Evolutionary conservation across 2,888 invertebrate species (phyloP).

Genomic region (Bembecia ichneumoniformis): DNA sequence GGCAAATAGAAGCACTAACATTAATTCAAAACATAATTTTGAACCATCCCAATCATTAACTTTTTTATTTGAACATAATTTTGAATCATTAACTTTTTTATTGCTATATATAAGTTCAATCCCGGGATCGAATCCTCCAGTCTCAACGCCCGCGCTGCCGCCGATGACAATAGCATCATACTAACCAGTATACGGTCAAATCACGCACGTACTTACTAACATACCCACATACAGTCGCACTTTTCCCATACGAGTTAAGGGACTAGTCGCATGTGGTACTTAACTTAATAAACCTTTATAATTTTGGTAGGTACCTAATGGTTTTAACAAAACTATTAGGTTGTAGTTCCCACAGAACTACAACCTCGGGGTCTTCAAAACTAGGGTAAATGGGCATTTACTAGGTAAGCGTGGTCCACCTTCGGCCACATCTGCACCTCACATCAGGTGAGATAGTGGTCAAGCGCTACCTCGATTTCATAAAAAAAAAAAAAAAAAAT

Average conservation of each 20-base stretch:
- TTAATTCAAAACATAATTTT: not conserved
- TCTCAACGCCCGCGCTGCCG: not conserved
- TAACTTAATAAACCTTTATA: not conserved
- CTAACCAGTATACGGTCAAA: not conserved
- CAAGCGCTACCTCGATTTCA: too few species aligned
- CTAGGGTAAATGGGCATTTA: too few species aligned
- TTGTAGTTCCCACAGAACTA: too few species aligned
- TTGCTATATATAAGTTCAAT: not conserved
- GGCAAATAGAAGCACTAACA: not conserved
- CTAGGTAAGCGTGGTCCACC: too few species aligned
- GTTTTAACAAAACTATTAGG: not conserved
- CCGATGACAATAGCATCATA: not conserved
- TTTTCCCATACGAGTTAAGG: not conserved
- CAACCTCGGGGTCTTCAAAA: too few species aligned
- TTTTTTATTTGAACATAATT: not conserved
- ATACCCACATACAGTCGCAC: not conserved
- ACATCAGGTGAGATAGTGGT: too few species aligned
- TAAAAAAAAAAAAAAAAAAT: not conserved
- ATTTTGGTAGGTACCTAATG: not conserved
- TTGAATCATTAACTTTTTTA: not conserved
- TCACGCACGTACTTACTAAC: not conserved
- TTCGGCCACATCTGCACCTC: too few species aligned
- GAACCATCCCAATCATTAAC: not conserved
- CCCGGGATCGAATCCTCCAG: not conserved
- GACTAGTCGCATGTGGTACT: not conserved